Conservation (phyloP, 1,140 invertebrate genomes). For the Zaprionus inermis region DNA sequence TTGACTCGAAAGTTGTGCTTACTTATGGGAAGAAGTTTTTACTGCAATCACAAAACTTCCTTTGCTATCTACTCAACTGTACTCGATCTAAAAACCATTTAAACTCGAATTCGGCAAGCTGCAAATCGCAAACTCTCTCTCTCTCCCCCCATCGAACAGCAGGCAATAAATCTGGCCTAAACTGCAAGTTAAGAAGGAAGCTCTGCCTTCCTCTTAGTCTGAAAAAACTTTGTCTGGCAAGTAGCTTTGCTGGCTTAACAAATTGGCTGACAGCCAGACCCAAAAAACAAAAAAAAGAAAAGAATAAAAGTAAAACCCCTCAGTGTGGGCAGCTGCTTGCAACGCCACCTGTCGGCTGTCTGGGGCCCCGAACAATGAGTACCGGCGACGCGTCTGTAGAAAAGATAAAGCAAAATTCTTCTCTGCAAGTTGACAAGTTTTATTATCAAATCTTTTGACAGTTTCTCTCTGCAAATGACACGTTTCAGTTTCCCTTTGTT, state of each 20-base stretch:
- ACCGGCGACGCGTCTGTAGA: background rate
- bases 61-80: background rate
- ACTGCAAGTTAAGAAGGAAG: background rate
- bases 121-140: background rate
- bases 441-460: constrained; percentile 7
- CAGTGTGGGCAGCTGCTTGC: background rate
- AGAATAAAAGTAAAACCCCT: background rate
- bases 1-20: background rate
- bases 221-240: constrained; percentile 7
- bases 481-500: constrained; percentile 2
- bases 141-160: background rate
- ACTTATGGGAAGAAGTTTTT: constrained; percentile 1
- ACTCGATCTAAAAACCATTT: constrained; percentile 7
- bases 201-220: background rate
- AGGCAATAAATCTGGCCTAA: constrained; percentile 1
- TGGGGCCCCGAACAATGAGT: no score
- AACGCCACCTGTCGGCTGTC: constrained; percentile 3
- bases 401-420: constrained; percentile 3
- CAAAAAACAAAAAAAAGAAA: background rate
- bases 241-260: background rate
- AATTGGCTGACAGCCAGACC: constrained; percentile 4
- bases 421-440: constrained; percentile 3
- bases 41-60: background rate
- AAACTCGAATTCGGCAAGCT: background rate
- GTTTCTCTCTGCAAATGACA: background rate